Evolutionary conservation across 2,888 invertebrate species (phyloP), one percentile per base, ranked within the genome.

Genomic region (Epinotia ramella): DNA sequence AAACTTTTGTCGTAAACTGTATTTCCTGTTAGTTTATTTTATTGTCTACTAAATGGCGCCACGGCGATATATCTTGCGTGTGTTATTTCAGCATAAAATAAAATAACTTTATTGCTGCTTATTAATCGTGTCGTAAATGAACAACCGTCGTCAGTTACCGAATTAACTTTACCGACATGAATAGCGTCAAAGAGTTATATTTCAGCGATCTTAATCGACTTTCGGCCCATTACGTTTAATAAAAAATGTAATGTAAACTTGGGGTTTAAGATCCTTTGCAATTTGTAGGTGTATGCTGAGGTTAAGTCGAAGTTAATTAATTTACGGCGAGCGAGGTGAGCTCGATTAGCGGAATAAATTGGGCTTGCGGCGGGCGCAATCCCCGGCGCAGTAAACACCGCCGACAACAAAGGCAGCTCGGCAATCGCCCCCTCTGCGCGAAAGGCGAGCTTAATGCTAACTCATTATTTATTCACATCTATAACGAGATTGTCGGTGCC

Each of bases 401-500:
- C 85, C 88, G 87, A 88, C 91, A 92, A 93, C 92, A 92, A 92
- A 93, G 90, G 89, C 89, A 86, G 82, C 85, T 85, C 87, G 84
- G 86, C 86, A 84, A 85, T 82, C 82, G 76, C 77, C 81, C 83
- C 87, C 87, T 86, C 82, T 83, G 82, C 86, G 86, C 86, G 84
- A 84, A 86, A 86, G 84, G 86, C 88, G 87, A 84, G 88, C 89
- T 91, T 91, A 91, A 91, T 92, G 91, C 91, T 89, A 86, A 89
- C 90, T 92, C 91, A 93, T 93, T 93, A 92, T 93, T 94, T 93
- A 94, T 94, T 94, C 92, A 94, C 92, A 89, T 92, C 89, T 90
- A 89, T 92, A 92, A 92, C 92, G 91, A 92, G 91, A 92, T 93
- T 92, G 91, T 91, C 91, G 89, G 92, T 88, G 88, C 88, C 88